phyloP scores from a whole-genome alignment of 2,888 invertebrate species.

The Thelaira solivaga region DNA sequence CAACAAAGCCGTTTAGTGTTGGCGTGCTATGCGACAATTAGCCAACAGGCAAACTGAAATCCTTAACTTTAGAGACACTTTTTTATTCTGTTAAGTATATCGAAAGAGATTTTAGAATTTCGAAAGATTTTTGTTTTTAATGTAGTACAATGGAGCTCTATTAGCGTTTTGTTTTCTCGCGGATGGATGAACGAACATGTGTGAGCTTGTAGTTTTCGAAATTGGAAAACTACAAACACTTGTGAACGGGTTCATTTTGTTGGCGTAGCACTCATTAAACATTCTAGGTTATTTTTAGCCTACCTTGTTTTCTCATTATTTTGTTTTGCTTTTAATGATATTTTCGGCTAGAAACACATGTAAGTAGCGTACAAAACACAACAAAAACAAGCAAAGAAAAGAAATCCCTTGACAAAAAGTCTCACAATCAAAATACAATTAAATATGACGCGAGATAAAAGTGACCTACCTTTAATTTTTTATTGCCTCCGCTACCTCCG shows the following conservation, averaged over 20 bases:
- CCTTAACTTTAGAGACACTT: constrained; percentile 31
- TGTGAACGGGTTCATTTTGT: constrained; percentile 69
- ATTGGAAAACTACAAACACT: constrained; percentile 67
- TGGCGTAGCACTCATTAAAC: constrained; percentile 28
- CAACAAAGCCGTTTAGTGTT: not conserved
- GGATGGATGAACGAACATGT: not conserved
- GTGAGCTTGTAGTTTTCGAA: constrained; percentile 45
- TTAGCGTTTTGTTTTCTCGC: not conserved
- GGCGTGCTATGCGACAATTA: constrained; percentile 43
- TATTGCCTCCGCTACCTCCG: constrained; percentile 76
- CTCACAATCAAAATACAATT: not conserved
- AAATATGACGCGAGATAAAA: not conserved
- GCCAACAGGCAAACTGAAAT: constrained; percentile 23
- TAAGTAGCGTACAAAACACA: too few species aligned
- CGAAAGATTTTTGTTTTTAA: not conserved
- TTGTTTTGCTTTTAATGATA: not conserved
- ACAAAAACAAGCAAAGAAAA: not conserved
- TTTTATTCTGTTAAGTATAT: too few species aligned
- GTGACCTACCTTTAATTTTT: constrained; percentile 75
- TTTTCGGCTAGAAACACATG: too few species aligned
- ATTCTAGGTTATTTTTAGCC: constrained; percentile 68
- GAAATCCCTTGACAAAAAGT: constrained; percentile 7
- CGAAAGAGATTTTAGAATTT: constrained; percentile 31
- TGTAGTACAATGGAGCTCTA: not conserved
- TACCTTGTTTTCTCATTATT: constrained; percentile 29